Base-by-base conservation (phyloP, 1,140 invertebrate species). In the Aricia agestis region DNA sequence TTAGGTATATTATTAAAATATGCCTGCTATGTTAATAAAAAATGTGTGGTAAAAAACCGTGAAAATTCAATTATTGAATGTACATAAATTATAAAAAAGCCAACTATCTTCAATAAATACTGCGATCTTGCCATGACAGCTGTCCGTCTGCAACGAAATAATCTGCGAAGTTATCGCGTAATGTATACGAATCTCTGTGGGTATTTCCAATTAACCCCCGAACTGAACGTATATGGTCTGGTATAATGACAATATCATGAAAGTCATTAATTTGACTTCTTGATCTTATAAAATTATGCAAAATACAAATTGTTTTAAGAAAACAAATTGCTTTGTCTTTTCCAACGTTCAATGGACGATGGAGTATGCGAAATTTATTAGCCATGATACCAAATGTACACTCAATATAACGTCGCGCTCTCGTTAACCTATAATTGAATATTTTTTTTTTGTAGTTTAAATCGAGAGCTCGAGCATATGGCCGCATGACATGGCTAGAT, bases 271-370 rank as follows among this genome's bases (percentile, higher is more conserved):
- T 63, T 59, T 74, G 57, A 74, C 70, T 70, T 74, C 70, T 74
- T 69, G 73, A 74, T 75, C 70, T 72, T 70, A 75, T 75, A 75
- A 75, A 75, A 72, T 75, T 72, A 75, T 75, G 74, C 74, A 75
- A 68, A 72, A 75, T 75, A 72, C 74, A 75, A 68, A 72, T 72
- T 68, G 74, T 68, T 68, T 68, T 68, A 68, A 68, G 67, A 68
- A 68, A 68, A 68, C 67, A 68, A 68, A 68, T 68, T 68, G 67
- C 58, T 72, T 75, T 72, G 69, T 72, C 74, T 72, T 72, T 75
- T 74, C 61, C 61, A 72, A 75, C 74, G 74, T 72, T 72, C 66
- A 75, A 72, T 67, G 74, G 74, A 75, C 71, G 70, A 75, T 70
- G 74, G 66, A 72, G 71, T 72, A 75, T 72, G 61, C 71, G 70